Evolutionary conservation across 2,888 invertebrate genomes (phyloP).

Genomic region (Orgyia antiqua): DNA sequence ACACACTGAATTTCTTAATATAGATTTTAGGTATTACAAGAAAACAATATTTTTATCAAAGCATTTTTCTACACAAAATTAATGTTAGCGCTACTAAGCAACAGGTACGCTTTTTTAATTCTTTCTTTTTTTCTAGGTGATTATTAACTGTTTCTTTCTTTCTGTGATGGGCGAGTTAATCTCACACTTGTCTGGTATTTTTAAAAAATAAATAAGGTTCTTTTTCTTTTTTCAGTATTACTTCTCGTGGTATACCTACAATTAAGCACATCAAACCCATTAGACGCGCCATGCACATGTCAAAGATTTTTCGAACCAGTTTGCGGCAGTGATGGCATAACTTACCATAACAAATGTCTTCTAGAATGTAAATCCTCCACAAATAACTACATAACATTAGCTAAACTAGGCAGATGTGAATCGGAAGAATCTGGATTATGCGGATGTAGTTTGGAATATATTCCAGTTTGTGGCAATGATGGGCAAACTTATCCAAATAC

Average conservation of each 20-base stretch:
- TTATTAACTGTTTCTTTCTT: too few relatives aligned
- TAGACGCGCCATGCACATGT: slow-evolving; percentile 7
- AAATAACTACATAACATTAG: background rate
- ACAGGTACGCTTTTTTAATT: too few relatives aligned
- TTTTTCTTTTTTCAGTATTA: background rate
- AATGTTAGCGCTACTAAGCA: too few relatives aligned
- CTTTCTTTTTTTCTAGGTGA: too few relatives aligned
- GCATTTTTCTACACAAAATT: too few relatives aligned
- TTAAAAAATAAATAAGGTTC: background rate
- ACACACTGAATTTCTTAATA: too few relatives aligned
- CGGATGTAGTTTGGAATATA: slow-evolving; percentile 4
- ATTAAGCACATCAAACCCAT: slow-evolving; percentile 4
- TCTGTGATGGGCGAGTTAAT: too few relatives aligned
- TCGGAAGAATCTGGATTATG: slow-evolving; percentile 1
- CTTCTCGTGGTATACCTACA: background rate
- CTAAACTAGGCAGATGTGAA: background rate
- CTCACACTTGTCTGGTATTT: too few relatives aligned
- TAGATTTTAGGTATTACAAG: too few relatives aligned
- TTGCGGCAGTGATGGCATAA: slow-evolving; percentile 83
- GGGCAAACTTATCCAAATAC: slow-evolving; percentile 5
- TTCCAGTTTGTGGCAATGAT: slow-evolving; percentile 6
- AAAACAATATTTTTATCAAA: too few relatives aligned
- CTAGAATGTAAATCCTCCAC: slow-evolving; percentile 12
- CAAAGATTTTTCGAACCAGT: slow-evolving; percentile 55
- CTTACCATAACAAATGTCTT: slow-evolving; percentile 76